Evolutionary conservation across 2,797 vertebrate species (phyloP), one percentile per base, ranked within the genome.

Genomic region (Phyllotis vaccarum): DNA sequence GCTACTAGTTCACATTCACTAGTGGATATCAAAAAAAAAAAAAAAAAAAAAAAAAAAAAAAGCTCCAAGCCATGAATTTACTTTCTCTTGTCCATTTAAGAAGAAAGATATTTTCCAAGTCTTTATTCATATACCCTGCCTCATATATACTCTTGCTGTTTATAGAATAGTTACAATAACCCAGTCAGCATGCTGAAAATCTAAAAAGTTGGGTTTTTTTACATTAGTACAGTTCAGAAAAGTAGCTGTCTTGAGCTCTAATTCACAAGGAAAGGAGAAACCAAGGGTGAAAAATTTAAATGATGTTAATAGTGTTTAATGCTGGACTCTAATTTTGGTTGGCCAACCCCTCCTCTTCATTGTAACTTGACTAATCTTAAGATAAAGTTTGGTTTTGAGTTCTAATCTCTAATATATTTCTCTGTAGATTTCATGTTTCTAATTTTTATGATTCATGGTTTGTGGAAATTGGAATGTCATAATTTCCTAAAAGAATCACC

Each of bases 401-500:
- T 95, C 46, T 11, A 56, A 54, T 79, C 6, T 49, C 19, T 52
- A 37, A 87, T 83, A 89, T 88, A 64, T 81, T n/a, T 86, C 12
- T 21, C n/a, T 54, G 14, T n/a, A 43, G 64, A 56, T 64, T 72
- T 56, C 29, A 62, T 60, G 52, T 76, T 31, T 5, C 22, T 81
- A 62, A 75, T 29, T 92, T 87, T 89, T 22, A 76, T 91, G 89
- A 92, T 49, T 95, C 46, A 85, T 68, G n/a, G 40, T 89, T 90
- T 72, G n/a, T 89, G 31, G n/a, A 76, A 82, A n/a, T 90, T 76
- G 46, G 82, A 90, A 88, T 81, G 13, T 80, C 62, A 86, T 76
- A 82, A 76, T 95, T 89, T 95, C 43, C 31, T 89, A 24, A 93
- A 96, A 93, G 62, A 95, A 95, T 93, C 78, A 90, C 72, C 27